Evolutionary conservation across 1,140 invertebrate species (phyloP).

Genomic region (Megathymus violae): DNA sequence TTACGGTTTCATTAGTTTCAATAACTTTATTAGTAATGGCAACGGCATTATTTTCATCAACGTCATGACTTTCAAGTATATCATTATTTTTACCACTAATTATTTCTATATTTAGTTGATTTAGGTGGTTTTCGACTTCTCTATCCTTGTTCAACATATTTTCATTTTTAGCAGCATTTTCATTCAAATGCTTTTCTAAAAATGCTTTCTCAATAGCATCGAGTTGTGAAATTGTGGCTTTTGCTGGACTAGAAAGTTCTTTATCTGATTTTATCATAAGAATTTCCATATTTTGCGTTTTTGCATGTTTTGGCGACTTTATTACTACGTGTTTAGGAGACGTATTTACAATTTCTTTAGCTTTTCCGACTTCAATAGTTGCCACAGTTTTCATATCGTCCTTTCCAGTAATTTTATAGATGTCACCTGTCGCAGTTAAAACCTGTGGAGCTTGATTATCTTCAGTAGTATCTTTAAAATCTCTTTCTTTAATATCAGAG

Average conservation of each 20-base stretch:
- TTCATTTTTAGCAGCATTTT: slow-evolving; percentile 65
- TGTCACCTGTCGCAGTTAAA: slow-evolving; percentile 26
- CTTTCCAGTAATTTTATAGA: slow-evolving; percentile 31
- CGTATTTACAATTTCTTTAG: slow-evolving; percentile 77
- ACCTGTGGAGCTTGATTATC: slow-evolving; percentile 34
- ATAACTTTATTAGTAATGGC: not conserved
- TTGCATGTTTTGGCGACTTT: slow-evolving; percentile 61
- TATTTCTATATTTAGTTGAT: slow-evolving; percentile 16
- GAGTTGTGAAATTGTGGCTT: slow-evolving; percentile 65
- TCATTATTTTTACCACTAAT: not conserved
- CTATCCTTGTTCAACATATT: slow-evolving; percentile 66
- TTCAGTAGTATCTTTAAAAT: slow-evolving; percentile 52
- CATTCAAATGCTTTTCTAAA: slow-evolving; percentile 60
- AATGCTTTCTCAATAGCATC: slow-evolving; percentile 77
- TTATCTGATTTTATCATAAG: slow-evolving; percentile 41
- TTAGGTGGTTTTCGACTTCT: slow-evolving; percentile 53
- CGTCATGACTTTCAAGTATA: slow-evolving; percentile 6
- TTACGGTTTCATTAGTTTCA: not conserved
- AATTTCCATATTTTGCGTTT: slow-evolving; percentile 34
- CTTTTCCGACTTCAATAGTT: slow-evolving; percentile 80
- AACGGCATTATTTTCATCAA: not conserved
- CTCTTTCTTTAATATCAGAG: slow-evolving; percentile 74
- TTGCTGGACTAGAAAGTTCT: slow-evolving; percentile 54
- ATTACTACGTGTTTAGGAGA: slow-evolving; percentile 71
- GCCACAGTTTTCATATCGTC: slow-evolving; percentile 31